phyloP scores from a whole-genome alignment of 23 tunicate species.

The Phallusia fumigata region DNA sequence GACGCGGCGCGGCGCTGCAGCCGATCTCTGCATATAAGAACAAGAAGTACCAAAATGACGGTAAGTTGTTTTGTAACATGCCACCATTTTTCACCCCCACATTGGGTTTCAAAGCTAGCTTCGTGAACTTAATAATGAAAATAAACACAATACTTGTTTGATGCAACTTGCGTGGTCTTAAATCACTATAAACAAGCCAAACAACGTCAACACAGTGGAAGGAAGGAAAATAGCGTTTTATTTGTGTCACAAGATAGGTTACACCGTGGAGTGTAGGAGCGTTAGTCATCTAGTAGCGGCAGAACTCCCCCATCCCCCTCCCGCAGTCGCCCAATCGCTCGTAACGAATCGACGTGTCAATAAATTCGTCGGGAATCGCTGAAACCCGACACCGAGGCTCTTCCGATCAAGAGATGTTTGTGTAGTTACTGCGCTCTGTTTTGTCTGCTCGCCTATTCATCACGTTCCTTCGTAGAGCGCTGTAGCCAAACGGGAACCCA shows the following conservation, averaged over 20 bases:
- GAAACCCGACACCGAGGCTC: not conserved
- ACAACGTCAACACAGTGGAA: too few relatives aligned
- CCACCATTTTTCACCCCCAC: too few relatives aligned
- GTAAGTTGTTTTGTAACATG: conserved; percentile 16
- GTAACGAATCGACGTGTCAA: conserved; percentile 1
- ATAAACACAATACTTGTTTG: too few relatives aligned
- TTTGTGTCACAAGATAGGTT: too few relatives aligned
- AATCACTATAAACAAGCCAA: too few relatives aligned
- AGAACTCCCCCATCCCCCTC: too few relatives aligned
- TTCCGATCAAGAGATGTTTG: conserved; percentile 3
- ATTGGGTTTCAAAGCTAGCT: too few relatives aligned
- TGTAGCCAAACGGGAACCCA: not conserved
- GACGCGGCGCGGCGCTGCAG: conserved; percentile 82
- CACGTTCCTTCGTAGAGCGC: not conserved
- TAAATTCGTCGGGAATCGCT: not conserved
- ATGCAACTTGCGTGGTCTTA: too few relatives aligned
- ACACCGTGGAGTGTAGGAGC: too few relatives aligned
- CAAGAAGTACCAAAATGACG: conserved; percentile 61
- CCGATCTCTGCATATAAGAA: conserved; percentile 87
- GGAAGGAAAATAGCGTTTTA: too few relatives aligned
- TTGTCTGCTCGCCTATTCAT: not conserved
- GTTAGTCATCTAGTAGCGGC: too few relatives aligned
- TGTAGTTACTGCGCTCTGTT: conserved; percentile 6
- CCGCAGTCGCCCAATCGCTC: not conserved
- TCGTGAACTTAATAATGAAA: too few relatives aligned